These are phyloP conservation scores for Archaeoteleia sp. DNA, from an alignment of 2,888 invertebrate species.

Conservation along the genomic window DNA sequence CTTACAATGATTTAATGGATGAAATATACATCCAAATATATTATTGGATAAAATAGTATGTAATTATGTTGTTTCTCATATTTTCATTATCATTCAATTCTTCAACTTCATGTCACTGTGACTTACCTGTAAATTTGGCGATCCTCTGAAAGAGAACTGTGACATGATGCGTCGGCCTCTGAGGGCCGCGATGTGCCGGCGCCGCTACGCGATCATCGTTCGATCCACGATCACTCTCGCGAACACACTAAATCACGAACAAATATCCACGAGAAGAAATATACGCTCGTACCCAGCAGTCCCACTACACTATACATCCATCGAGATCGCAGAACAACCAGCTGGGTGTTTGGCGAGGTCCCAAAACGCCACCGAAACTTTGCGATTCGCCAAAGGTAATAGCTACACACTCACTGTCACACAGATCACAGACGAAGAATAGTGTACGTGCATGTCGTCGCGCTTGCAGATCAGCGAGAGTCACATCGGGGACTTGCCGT, in stretches of 20 bases:
- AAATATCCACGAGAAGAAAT: neutral
- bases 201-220: conserved; percentile 74
- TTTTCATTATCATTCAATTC: no score
- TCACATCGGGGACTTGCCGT: conserved; percentile 29
- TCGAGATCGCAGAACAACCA: conserved; percentile 1
- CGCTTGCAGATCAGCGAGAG: no score
- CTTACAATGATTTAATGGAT: no score
- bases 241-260: conserved; percentile 43
- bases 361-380: conserved; percentile 1
- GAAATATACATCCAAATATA: no score
- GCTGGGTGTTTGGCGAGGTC: conserved; percentile 1
- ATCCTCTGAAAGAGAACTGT: conserved; percentile 82
- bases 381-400: conserved; percentile 9
- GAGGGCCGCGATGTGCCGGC: conserved; percentile 69
- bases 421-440: conserved; percentile 24
- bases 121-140: conserved; percentile 80
- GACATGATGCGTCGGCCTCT: conserved; percentile 80
- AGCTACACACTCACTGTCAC: conserved; percentile 39
- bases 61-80: no score
- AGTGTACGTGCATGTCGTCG: conserved; percentile 19
- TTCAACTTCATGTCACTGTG: no score
- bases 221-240: conserved; percentile 47
- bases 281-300: conserved; percentile 15
- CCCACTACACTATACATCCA: conserved; percentile 43
- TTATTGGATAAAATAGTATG: no score